Evolutionary conservation across 2,888 invertebrate species (phyloP).

Genomic region (Cremastinae sp.): DNA sequence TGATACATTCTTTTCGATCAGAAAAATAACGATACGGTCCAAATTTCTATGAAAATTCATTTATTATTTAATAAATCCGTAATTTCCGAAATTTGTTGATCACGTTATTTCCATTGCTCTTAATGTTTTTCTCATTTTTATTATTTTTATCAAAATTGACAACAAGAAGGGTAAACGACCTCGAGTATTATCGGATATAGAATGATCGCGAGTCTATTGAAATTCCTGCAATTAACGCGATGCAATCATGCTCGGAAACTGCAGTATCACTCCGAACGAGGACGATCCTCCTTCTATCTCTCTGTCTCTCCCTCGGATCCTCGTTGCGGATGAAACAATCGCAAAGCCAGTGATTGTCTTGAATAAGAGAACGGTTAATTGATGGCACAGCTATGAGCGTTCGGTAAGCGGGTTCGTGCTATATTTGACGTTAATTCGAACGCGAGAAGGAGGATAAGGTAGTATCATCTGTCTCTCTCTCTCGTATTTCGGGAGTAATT

Average conservation of each 20-base stretch:
- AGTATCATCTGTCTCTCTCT: background rate
- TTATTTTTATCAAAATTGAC: background rate
- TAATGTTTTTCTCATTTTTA: background rate
- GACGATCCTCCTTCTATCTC: slow-evolving; percentile 23
- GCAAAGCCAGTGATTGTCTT: slow-evolving; percentile 53
- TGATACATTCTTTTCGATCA: no score
- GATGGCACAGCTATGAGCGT: slow-evolving; percentile 36
- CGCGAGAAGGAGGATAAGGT: slow-evolving; percentile 23
- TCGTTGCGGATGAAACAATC: slow-evolving; percentile 33
- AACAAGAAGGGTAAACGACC: no score
- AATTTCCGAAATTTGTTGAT: no score
- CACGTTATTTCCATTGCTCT: no score
- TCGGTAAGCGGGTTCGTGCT: slow-evolving; percentile 17
- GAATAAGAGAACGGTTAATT: slow-evolving; percentile 60
- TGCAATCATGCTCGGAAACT: slow-evolving; percentile 11
- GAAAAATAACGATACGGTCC: no score
- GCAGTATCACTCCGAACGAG: slow-evolving; percentile 8
- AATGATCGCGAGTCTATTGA: slow-evolving; percentile 22
- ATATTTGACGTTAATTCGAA: slow-evolving; percentile 59
- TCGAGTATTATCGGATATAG: no score
- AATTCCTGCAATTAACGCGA: slow-evolving; percentile 40
- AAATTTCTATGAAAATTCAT: no score
- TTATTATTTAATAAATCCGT: no score
- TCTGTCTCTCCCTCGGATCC: slow-evolving; percentile 2
- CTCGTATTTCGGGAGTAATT: slow-evolving; percentile 58